Conservation (phyloP, 2,888 invertebrate genomes). For the Odontomyia ornata region DNA sequence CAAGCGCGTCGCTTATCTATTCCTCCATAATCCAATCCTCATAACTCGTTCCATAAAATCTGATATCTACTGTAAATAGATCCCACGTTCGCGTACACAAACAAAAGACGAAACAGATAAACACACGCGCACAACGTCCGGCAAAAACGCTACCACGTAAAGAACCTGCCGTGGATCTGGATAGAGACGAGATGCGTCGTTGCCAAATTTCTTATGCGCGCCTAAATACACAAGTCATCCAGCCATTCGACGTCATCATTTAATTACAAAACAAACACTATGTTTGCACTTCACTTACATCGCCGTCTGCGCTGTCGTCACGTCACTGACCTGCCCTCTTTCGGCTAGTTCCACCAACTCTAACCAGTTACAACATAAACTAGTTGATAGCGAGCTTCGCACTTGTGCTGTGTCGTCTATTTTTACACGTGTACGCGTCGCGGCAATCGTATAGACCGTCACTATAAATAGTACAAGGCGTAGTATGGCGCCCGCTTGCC, state of each 20-base stretch:
- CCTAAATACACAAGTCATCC: not conserved
- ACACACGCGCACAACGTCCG: constrained; percentile 11
- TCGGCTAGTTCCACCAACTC: not conserved
- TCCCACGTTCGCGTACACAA: not conserved
- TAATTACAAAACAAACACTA: not conserved
- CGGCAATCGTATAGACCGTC: not conserved
- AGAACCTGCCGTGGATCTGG: constrained; percentile 23
- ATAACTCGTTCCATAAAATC: not conserved
- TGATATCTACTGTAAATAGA: not conserved
- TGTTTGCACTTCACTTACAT: constrained; percentile 28
- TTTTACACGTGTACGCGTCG: not conserved
- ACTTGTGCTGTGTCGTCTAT: not conserved
- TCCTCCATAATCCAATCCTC: not conserved
- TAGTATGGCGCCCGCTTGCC: constrained; percentile 9
- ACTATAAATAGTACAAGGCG: not conserved
- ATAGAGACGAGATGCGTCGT: not conserved
- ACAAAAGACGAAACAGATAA: not conserved
- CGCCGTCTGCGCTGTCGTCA: constrained; percentile 18
- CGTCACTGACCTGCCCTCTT: constrained; percentile 1
- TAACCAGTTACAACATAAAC: not conserved
- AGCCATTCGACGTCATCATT: not conserved
- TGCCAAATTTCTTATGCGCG: constrained; percentile 4
- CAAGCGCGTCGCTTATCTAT: too few species aligned
- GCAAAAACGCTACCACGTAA: not conserved
- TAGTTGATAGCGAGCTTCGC: not conserved